Evolutionary conservation across 2,113 vertebrate species (phyloP), one percentile per base, ranked within the genome.

Genomic region (Ellobius talpinus): DNA sequence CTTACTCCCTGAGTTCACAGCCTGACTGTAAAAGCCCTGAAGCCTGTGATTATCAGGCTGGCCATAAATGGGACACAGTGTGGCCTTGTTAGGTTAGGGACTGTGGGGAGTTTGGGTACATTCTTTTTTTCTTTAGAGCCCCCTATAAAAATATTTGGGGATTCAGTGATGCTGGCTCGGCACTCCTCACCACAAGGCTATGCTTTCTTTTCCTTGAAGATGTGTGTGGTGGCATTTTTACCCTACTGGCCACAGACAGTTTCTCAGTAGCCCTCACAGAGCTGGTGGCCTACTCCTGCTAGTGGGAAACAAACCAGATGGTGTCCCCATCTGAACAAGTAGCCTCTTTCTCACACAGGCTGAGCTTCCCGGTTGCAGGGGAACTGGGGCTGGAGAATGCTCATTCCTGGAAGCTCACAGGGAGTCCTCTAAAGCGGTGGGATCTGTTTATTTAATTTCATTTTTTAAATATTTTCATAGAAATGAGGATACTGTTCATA

Each of bases 61-160:
- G 96, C 61, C 45, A 92, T 52, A 97, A 98, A 89, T 8, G 6
- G 95, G 81, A 95, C 68, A 72, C 36, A 95, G 92, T 97, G 95
- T 39, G 87, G 68, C 78, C 91, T 93, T 98, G 61, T 86, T 97
- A 73, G 91, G 74, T 96, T 97, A 73, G 91, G 74, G 97, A 97
- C 93, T 98, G 76, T 94, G 97, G 93, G 96, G 90, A 97, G 76
- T 96, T 96, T 95, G 50, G 93, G 73, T 90, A 96, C 79, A 36
- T 11, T 86, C 78, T 95, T 91, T 70, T 87, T 82, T 85, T 31
- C 45, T 96, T 52, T 23, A 78, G 39, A 52, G 3, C 26, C 61
- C 58, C 36, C 63, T 70, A 14, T 96, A 96, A 97, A 98, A 98
- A 97, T 77, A 97, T 91, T 61, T 97, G 93, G 91, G 72, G 78